These are phyloP conservation scores for Eueremaeus valkanovi DNA, from an alignment of 2,888 invertebrate genomes.

Conservation along the genomic window DNA sequence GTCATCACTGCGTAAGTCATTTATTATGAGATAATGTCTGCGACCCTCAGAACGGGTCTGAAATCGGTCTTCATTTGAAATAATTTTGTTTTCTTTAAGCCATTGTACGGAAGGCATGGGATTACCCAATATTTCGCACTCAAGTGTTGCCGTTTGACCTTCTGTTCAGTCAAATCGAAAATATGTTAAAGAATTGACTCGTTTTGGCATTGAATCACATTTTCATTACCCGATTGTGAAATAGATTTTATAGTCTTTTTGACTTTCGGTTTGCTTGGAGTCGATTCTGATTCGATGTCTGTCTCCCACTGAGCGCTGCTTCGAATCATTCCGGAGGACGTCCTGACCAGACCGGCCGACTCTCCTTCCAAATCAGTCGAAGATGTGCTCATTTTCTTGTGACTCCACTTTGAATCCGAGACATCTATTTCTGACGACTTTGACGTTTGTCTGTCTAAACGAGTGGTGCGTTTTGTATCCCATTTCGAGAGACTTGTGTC, in stretches of 20 bases:
- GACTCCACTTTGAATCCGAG: too few species aligned
- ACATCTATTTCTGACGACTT: not conserved
- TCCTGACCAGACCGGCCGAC: not conserved
- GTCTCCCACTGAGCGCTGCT: not conserved
- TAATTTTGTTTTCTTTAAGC: slow-evolving; percentile 80
- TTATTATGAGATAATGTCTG: slow-evolving; percentile 63
- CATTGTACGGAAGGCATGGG: slow-evolving; percentile 77
- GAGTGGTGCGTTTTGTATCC: not conserved
- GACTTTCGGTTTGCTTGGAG: slow-evolving; percentile 60
- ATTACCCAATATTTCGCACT: slow-evolving; percentile 72
- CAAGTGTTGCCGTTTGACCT: slow-evolving; percentile 75
- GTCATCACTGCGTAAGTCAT: slow-evolving; percentile 66
- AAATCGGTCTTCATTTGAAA: slow-evolving; percentile 59
- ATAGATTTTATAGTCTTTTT: slow-evolving; percentile 65
- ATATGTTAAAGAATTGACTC: not conserved
- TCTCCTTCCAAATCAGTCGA: not conserved
- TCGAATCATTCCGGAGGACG: not conserved
- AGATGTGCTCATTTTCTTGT: not conserved
- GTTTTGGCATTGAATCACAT: slow-evolving; percentile 55
- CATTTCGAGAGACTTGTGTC: not conserved
- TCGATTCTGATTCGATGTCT: slow-evolving; percentile 41
- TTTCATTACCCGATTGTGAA: slow-evolving; percentile 41
- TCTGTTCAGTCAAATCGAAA: slow-evolving; percentile 58
- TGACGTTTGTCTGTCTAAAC: not conserved
- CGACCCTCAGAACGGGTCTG: slow-evolving; percentile 66